Base-by-base conservation (phyloP, 1,140 invertebrate species). In the Whitmania pigra region DNA sequence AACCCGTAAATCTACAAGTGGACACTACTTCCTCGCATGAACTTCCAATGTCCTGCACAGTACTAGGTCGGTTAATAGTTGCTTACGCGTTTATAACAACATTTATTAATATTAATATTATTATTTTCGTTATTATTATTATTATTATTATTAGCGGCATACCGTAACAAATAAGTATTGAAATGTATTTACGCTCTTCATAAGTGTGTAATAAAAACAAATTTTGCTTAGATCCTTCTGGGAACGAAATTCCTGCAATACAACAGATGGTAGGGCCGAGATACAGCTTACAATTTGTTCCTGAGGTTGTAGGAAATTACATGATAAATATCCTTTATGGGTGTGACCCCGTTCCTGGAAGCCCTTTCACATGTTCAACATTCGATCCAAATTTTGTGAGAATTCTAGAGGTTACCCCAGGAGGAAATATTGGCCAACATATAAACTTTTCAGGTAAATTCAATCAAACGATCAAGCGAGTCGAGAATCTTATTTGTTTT, bases 281-380 rank as follows among this genome's bases (percentile, higher is more conserved):
- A 25, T 54, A 53, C 25, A 53, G 20, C 7, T 53, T 49, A 20
- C 69, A 70, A 53, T 70, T 70, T 70, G 43, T 70, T 15, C 69
- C 69, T 40, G 57, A 55, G 49, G 18, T 76, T 77, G 5, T 74
- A 80, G 82, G 93, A 71, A 88, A 90, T 0, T 92, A 97, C 81
- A 88, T 88, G 55, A 88, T 97, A 57, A 88, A 88, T 72, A 89
- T 93, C 54, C 90, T 93, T 79, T 94, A 95, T 80, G 94, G 93
- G 81, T 91, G 90, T 25, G 88, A 90, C 76, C 88, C 89, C 11
- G 89, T 94, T 18, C 87, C 90, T 81, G 92, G 91, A 22, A 94
- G 92, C 71, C 94, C 94, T 31, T 95, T 94, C 80, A 84, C 90
- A 68, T 90, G 92, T 57, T 95, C 95, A 84, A 90, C 90, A 7